phyloP scores from a whole-genome alignment of 2,113 vertebrate genomes.

The Onychostruthus taczanowskii region DNA sequence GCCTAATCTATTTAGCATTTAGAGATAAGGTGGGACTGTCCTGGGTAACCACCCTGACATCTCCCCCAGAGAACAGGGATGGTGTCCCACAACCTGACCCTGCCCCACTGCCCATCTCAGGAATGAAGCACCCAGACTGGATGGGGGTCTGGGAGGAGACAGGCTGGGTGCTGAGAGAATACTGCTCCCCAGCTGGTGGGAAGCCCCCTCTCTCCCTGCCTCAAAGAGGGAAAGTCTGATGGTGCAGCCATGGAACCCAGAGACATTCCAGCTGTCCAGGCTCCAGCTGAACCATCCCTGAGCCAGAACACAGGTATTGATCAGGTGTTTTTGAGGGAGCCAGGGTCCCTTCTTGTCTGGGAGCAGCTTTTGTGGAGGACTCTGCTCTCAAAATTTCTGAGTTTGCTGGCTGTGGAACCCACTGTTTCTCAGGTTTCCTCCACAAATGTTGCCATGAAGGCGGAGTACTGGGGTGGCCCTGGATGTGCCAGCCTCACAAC shows the following conservation, averaged over 20 bases:
- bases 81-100: not conserved
- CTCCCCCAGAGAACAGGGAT: not conserved
- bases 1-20: not conserved
- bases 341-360: not conserved
- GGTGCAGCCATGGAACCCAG: not conserved
- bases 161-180: not conserved
- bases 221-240: not conserved
- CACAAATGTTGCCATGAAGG: no score
- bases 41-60: not conserved
- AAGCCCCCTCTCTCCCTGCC: not conserved
- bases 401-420: no score
- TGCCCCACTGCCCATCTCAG: not conserved
- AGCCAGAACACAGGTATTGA: fast-evolving
- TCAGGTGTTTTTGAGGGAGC: not conserved
- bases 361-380: not conserved
- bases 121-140: not conserved
- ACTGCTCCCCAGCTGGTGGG: not conserved
- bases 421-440: no score
- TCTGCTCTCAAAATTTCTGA: no score
- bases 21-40: not conserved
- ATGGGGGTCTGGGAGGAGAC: not conserved
- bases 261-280: not conserved
- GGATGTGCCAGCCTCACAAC: no score
- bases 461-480: no score
- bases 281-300: not conserved